Evolutionary conservation across 2,888 invertebrate species (phyloP).

Genomic region (Dendrolimus pini): DNA sequence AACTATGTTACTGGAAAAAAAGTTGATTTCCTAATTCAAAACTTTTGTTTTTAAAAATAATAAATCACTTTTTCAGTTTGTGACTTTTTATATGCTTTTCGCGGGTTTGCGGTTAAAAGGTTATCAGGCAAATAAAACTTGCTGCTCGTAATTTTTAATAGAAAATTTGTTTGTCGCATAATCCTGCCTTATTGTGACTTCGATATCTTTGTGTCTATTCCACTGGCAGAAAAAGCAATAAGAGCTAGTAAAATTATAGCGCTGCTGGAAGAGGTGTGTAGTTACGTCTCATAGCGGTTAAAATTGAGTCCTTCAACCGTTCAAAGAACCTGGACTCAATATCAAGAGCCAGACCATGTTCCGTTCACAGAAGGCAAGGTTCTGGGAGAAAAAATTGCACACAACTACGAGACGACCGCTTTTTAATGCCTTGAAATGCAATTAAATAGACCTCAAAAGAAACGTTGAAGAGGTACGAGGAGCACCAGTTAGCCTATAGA

Average conservation of each 20-base stretch:
- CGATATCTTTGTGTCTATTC: background rate
- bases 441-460: background rate
- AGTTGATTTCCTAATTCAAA: background rate
- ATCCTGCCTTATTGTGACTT: background rate
- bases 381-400: slow-evolving; percentile 10
- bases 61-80: background rate
- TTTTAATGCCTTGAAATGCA: slow-evolving; percentile 4
- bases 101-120: background rate
- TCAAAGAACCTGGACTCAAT: slow-evolving; percentile 1
- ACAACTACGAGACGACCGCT: slow-evolving; percentile 6
- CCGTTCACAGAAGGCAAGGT: slow-evolving; percentile 8
- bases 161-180: background rate
- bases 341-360: slow-evolving; percentile 10
- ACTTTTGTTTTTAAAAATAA: background rate
- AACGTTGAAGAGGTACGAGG: background rate
- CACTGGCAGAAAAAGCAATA: too few species aligned
- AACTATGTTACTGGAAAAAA: background rate
- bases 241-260: too few species aligned
- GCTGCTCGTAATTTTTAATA: background rate
- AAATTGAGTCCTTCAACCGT: slow-evolving; percentile 7
- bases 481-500: background rate
- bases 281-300: background rate
- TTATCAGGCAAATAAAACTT: background rate
- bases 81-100: background rate
- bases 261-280: background rate